Evolutionary conservation across 2,113 vertebrate genomes (phyloP).

Genomic region (Struthio camelus): DNA sequence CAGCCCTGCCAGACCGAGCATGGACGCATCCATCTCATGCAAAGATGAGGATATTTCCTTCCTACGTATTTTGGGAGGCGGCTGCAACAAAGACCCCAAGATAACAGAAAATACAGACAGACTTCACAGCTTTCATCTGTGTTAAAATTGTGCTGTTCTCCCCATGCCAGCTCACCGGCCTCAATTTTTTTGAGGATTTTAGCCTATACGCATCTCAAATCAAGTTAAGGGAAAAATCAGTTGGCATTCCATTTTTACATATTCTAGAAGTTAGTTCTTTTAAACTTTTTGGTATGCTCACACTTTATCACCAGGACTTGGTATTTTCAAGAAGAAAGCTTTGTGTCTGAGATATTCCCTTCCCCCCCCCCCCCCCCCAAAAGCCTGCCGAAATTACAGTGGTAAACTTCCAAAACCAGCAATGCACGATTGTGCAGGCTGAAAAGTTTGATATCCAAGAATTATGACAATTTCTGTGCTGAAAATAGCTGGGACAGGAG

Average conservation of each 20-base stretch:
- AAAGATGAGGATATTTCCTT: accelerated
- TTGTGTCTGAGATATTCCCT: neutral
- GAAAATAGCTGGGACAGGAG: neutral
- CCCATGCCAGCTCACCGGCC: neutral
- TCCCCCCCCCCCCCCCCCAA: neutral
- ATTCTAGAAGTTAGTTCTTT: neutral
- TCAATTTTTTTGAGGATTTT: neutral
- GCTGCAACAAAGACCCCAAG: neutral
- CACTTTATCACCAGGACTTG: neutral
- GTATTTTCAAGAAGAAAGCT: neutral
- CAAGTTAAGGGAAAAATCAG: neutral
- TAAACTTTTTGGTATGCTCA: neutral
- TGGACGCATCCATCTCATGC: neutral
- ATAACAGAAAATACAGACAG: neutral
- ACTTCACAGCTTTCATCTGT: neutral
- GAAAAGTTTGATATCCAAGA: neutral
- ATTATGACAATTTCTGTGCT: neutral
- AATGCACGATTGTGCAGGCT: neutral
- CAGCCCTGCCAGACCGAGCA: neutral
- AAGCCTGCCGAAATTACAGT: neutral
- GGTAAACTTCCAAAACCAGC: neutral
- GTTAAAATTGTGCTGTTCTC: neutral
- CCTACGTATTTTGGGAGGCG: neutral
- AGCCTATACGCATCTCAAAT: neutral
- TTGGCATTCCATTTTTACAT: neutral